Conservation (phyloP, 2,113 vertebrate genomes). For the Menura novaehollandiae region DNA sequence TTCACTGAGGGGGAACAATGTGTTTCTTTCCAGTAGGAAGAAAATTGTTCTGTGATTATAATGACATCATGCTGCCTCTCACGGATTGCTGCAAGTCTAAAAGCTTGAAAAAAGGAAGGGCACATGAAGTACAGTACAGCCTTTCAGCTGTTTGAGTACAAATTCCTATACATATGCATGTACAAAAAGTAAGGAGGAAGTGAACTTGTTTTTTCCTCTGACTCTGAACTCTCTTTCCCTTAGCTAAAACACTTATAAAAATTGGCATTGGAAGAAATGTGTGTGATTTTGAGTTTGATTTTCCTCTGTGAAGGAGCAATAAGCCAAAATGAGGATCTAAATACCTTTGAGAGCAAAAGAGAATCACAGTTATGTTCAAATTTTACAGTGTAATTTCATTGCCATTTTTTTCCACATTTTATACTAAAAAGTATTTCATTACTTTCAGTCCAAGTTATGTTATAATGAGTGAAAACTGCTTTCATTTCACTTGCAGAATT, state of each 20-base stretch:
- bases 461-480: neutral
- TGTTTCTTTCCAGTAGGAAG: conserved; percentile 34
- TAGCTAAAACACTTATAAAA: neutral
- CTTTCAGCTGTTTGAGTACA: neutral
- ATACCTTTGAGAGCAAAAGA: neutral
- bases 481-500: neutral
- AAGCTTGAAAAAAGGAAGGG: neutral
- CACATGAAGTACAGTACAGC: neutral
- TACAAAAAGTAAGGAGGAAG: neutral
- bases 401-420: neutral
- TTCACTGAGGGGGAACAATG: conserved; percentile 2
- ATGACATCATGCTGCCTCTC: conserved; percentile 36
- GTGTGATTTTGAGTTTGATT: neutral
- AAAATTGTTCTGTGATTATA: conserved; percentile 55
- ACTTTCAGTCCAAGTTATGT: neutral
- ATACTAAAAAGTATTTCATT: neutral
- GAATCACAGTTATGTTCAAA: neutral
- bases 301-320: neutral
- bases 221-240: neutral
- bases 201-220: neutral
- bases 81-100: neutral
- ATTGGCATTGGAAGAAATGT: neutral
- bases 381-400: neutral
- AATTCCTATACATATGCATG: neutral
- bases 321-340: neutral